These are phyloP conservation scores for Bungarus multicinctus DNA, from an alignment of 2,113 vertebrate species.

Conservation along the genomic window DNA sequence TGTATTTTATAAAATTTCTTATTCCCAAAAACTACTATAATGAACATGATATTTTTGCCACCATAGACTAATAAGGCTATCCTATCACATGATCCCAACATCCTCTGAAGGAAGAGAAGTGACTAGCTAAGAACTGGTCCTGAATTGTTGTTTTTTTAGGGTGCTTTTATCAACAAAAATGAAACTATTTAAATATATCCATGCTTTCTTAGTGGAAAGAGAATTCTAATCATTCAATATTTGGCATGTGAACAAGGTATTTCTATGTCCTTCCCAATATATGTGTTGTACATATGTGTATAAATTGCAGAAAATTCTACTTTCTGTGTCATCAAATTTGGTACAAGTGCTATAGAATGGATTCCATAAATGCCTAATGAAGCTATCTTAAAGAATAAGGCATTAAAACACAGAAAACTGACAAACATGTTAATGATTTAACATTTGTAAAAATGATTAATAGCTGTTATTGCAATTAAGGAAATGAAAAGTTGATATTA, in stretches of 20 bases:
- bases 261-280: neutral
- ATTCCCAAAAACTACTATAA: neutral
- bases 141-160: neutral
- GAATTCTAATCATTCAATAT: neutral
- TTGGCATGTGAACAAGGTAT: neutral
- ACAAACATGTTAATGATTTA: conserved; percentile 51
- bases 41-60: neutral
- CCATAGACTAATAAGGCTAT: neutral
- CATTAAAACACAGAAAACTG: conserved; percentile 48
- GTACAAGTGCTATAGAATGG: conserved; percentile 36
- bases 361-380: conserved; percentile 37
- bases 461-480: conserved; percentile 67
- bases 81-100: neutral
- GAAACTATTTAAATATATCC: neutral
- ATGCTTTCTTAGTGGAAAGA: neutral
- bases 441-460: conserved; percentile 67
- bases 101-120: neutral
- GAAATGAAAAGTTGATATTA: conserved; percentile 69
- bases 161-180: neutral
- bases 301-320: conserved; percentile 14
- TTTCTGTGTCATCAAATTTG: conserved; percentile 27
- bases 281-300: neutral
- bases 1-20: neutral
- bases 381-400: conserved; percentile 43
- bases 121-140: neutral